Evolutionary conservation across 2,888 invertebrate species (phyloP).

Genomic region (Teleiodes luculella): DNA sequence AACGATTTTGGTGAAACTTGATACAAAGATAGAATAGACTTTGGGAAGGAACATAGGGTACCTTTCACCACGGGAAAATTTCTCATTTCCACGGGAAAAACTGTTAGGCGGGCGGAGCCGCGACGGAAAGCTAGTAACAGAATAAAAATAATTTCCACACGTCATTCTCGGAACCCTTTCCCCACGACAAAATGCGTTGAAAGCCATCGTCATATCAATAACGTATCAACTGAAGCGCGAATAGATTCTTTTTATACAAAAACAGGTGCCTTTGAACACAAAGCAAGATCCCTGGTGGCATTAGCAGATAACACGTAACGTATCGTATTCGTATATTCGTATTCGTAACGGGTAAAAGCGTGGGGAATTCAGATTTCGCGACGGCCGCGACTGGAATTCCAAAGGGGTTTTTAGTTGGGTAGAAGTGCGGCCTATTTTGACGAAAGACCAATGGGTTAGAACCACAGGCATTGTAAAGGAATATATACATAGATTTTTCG

Average conservation of each 20-base stretch:
- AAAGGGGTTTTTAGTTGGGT: conserved; percentile 54
- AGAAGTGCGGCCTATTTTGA: conserved; percentile 5
- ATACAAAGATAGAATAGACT: too few relatives aligned
- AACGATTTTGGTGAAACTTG: too few relatives aligned
- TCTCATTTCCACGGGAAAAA: too few relatives aligned
- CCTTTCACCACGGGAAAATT: too few relatives aligned
- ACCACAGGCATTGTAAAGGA: not conserved
- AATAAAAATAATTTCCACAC: conserved; percentile 13
- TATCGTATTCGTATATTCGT: conserved; percentile 31
- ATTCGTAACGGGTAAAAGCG: conserved; percentile 73
- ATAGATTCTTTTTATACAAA: conserved; percentile 61
- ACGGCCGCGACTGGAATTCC: conserved; percentile 66
- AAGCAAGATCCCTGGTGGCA: conserved; percentile 73
- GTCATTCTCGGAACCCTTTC: not conserved
- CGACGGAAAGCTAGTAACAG: not conserved
- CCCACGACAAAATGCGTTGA: not conserved
- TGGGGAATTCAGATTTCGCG: conserved; percentile 72
- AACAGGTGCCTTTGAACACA: conserved; percentile 73
- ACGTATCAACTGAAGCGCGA: conserved; percentile 32
- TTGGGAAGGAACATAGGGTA: too few relatives aligned
- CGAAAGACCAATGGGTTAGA: not conserved
- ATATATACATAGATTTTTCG: too few relatives aligned
- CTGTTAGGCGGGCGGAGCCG: too few relatives aligned
- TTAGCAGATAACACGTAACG: conserved; percentile 66
- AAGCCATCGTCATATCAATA: conserved; percentile 28